Percentiles rank a stretch among this genome's conserved stretches.
These are phyloP conservation scores for Plutella xylostella DNA, from an alignment of 2,888 invertebrate genomes.

Conservation along the genomic window DNA sequence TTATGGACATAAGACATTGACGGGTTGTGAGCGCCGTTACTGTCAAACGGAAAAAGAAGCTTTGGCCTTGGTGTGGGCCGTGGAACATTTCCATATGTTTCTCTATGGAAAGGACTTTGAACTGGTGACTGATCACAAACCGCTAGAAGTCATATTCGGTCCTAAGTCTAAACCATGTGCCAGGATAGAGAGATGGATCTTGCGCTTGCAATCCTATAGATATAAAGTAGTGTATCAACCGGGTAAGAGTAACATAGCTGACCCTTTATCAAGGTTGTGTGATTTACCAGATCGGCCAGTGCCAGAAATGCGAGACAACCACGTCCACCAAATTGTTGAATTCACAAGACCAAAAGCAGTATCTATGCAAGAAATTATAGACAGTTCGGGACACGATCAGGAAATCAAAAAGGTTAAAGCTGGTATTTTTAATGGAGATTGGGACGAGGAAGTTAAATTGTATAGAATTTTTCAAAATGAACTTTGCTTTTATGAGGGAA, in stretches of 20 bases:
- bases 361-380: not conserved
- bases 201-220: conserved; percentile 24
- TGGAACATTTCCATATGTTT: conserved; percentile 22
- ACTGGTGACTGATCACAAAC: conserved; percentile 28
- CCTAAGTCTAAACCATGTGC: conserved; percentile 27
- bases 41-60: conserved; percentile 25
- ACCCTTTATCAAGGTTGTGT: conserved; percentile 21
- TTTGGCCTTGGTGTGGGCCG: too few species aligned
- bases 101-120: conserved; percentile 24
- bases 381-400: not conserved
- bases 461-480: conserved; percentile 23
- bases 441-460: conserved; percentile 7
- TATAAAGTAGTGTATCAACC: conserved; percentile 24
- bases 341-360: not conserved
- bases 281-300: not conserved
- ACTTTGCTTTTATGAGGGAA: conserved; percentile 23
- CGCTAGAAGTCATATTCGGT: conserved; percentile 31
- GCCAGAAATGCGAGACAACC: not conserved
- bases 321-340: not conserved
- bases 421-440: conserved; percentile 4
- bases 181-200: conserved; percentile 28
- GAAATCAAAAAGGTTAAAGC: conserved; percentile 1
- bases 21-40: conserved; percentile 21
- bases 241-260: conserved; percentile 25
- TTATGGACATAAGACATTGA: conserved; percentile 21